Base-by-base conservation (phyloP, 2,113 vertebrate species). In the Oryzias curvinotus region DNA sequence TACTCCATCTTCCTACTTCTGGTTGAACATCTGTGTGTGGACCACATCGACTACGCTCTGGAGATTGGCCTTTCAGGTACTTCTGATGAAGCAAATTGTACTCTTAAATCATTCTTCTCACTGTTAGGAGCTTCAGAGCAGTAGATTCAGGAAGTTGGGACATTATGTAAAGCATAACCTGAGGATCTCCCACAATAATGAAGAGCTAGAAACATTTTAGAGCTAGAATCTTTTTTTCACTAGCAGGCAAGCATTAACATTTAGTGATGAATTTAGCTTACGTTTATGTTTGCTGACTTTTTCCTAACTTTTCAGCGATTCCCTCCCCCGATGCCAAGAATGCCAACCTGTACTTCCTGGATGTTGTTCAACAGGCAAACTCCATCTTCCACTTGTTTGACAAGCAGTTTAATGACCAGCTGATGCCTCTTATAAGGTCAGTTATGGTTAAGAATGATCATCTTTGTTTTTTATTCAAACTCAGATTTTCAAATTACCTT, bases 371-470 rank as follows among this genome's bases (percentile, higher is more conserved):
- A 75, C 97, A 99, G 67, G 97, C 97, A 28, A 99, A 99, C 91
- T 98, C 97, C 13, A 96, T 99, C 91, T 99, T 99, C 88, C 97
- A 99, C 88, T 92, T 99, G 71, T 99, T 99, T 91, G 97, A 99
- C 89, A 99, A 99, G 85, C 97, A 99, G 69, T 98, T 99, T 90
- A 99, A 96, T 86, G 97, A 99, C 90, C 96, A 99, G 86, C 95
- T 99, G 77, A 99, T 99, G 97, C 97, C 97, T 78, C 88, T 99
- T 70, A 96, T 99, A 90, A 99, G 97, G 97, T 99, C 83, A 87
- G 88, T 75, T 30, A 28, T 36, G 14, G 43, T 55, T 23, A 41
- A 65, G 46, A 50, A 15, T 36, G 14, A n/a, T 13, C 64, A 51
- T 55, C 5, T 5, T 36, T 25, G 16, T 43, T 19, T n/a, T 26